These are phyloP conservation scores for Trachelus troglodyta DNA, from an alignment of 2,888 invertebrate genomes.

Conservation along the genomic window DNA sequence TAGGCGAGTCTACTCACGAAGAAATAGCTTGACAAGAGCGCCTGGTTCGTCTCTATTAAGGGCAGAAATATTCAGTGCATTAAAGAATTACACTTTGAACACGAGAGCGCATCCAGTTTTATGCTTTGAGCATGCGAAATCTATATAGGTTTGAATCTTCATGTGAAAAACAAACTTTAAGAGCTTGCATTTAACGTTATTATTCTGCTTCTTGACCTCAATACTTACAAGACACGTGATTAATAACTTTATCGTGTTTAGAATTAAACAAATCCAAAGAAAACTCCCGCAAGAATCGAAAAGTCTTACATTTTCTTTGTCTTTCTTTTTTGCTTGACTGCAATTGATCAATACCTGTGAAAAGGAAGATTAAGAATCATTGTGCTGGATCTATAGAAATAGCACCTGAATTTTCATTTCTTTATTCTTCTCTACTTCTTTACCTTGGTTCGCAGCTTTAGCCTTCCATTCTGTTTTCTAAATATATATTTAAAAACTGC, in stretches of 20 bases:
- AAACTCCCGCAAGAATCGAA: too few species aligned
- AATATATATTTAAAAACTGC: neutral
- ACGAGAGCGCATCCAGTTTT: neutral
- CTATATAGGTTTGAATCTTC: neutral
- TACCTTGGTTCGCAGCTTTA: neutral
- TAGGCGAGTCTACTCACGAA: constrained; percentile 29
- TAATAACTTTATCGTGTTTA: too few species aligned
- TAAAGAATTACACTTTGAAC: constrained; percentile 27
- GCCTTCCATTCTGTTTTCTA: neutral
- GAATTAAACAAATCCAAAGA: too few species aligned
- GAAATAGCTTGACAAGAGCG: constrained; percentile 15
- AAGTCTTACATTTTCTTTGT: too few species aligned
- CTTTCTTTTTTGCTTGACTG: too few species aligned
- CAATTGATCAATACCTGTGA: too few species aligned
- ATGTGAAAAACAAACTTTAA: neutral
- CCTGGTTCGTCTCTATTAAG: constrained; percentile 37
- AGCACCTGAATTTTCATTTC: neutral
- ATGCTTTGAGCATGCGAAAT: neutral
- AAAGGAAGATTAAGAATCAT: neutral
- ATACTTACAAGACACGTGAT: too few species aligned
- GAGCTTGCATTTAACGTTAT: neutral
- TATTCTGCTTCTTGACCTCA: too few species aligned
- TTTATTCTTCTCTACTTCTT: neutral
- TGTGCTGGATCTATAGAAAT: neutral
- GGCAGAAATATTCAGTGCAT: constrained; percentile 35